Evolutionary conservation across 2,797 vertebrate species (phyloP), one percentile per base, ranked within the genome.

Genomic region (Cebuella pygmaea): DNA sequence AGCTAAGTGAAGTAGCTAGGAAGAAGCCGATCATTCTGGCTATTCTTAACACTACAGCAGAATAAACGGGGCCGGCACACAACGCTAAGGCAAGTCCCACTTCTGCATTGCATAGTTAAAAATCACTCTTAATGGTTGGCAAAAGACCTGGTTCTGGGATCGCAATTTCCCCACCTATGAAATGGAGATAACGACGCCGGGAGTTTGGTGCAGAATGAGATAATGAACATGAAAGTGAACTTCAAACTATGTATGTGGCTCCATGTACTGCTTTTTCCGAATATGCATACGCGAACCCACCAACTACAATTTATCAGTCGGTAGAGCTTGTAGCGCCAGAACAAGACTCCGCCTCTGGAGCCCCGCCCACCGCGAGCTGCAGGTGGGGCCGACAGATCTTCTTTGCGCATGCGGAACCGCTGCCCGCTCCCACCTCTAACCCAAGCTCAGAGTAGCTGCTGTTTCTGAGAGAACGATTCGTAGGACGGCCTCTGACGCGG

Each of bases 381-480:
- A 96, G 98, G 97, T 93, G 96, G 96, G 96, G 96, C 95, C 78
- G 67, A 27, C 50, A 4, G 82, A 9, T 22, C 52, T 13, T 4
- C 76, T 44, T 17, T 85, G 97, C 98, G 98, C 97, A 97, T 98
- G 97, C 97, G 97, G 50, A 41, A 19, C 50, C 59, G 81, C 91
- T 17, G 90, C 90, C 96, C n/a, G 85, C 93, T 41, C 92, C 96
- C 81, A 93, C 92, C 93, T 90, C 94, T 67, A 48, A 64, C 48
- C 84, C 76, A 6, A 74, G 55, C 67, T 2, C 82, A 57, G 86
- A 72, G 84, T 95, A 96, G 97, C 93, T 94, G 67, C 14, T 12
- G 94, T 97, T 98, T 97, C 93, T 30, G 19, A 83, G 72, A 67
- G 17, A 96, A 93, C 87, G 98, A 98, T 98, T 98, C 98, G 98